Evolutionary conservation across 30 jellyfish, hydroid and myxozoan species (phyloP).

Genomic region (Nemopilema nomurai): DNA sequence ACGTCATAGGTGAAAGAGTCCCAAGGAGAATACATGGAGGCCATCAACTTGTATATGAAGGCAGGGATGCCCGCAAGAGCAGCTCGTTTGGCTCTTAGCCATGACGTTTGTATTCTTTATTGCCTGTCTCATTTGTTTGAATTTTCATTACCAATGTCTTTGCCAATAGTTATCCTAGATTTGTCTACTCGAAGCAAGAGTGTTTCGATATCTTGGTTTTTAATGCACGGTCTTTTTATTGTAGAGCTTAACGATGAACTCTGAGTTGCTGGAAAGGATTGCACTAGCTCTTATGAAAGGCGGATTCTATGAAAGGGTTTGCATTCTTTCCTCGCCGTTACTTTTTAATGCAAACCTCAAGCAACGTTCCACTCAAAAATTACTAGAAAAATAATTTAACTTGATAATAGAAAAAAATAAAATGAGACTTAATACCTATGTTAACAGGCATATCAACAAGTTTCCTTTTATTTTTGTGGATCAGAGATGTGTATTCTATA

Average conservation of each 20-base stretch:
- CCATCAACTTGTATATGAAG: conserved; percentile 81
- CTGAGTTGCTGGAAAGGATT: conserved; percentile 72
- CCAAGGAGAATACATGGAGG: conserved; percentile 80
- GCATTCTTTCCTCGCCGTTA: neutral
- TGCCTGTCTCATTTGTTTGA: neutral
- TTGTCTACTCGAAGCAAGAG: neutral
- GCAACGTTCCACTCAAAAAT: too few species aligned
- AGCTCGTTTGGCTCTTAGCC: conserved; percentile 80
- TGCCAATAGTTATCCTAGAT: neutral
- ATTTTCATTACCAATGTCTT: neutral
- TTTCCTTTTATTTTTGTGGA: too few species aligned
- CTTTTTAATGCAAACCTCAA: too few species aligned
- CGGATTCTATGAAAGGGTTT: conserved; percentile 79
- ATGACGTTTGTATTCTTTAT: conserved; percentile 34
- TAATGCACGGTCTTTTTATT: neutral
- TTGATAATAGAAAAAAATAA: too few species aligned
- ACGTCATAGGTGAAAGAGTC: conserved; percentile 73
- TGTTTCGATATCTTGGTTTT: too few species aligned
- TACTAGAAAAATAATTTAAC: too few species aligned
- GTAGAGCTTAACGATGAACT: conserved; percentile 60
- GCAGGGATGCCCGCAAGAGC: conserved; percentile 89
- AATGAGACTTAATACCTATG: too few species aligned
- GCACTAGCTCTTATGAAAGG: conserved; percentile 86
- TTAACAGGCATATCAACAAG: too few species aligned
- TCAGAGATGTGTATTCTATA: too few species aligned